Base-by-base conservation (phyloP, 1,140 invertebrate genomes). In the Homalodisca vitripennis region DNA sequence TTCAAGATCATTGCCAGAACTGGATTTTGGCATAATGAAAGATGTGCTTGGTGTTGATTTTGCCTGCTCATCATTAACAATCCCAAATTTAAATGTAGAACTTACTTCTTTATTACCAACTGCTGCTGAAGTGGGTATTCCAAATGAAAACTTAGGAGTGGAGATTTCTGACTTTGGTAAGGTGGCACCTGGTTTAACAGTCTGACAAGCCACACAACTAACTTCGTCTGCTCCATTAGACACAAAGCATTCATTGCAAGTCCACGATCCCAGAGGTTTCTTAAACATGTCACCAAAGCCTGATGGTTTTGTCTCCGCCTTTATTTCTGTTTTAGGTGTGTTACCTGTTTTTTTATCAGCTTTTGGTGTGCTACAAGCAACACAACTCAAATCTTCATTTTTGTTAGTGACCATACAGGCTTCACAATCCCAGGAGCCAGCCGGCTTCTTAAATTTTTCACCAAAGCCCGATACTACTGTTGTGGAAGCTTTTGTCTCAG, bases 401-500 rank as follows among this genome's bases (percentile, higher is more conserved):
- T 85, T 83, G 74, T 89, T 89, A 67, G 78, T 78, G 3, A 88
- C 69, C 81, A 86, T 83, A 72, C 88, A 89, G 13, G 79, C 77
- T 32, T 82, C 80, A 77, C 88, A 89, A 67, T 79, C 82, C 87
- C 87, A 89, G 66, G 81, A 72, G 41, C 82, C 81, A 72, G 79
- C 72, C 6, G 79, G 77, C 70, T 82, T 79, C 69, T 83, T 83
- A 75, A 83, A 81, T 41, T 84, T 75, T 51, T 80, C 76, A 20
- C 85, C 83, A 71, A 87, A 85, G 13, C 78, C 73, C 1, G 69
- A 47, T 68, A 69, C 67, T 51, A 51, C 10, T 14, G 46, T n/a
- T 10, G 24, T 26, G 20, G 34, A 55, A 3, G 22, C 64, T 76
- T 78, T 24, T 24, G n/a, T 14, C 17, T 32, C 53, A n/a, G n/a